Evolutionary conservation across 2,113 vertebrate species (phyloP).

Genomic region (Cheirogaleus medius): DNA sequence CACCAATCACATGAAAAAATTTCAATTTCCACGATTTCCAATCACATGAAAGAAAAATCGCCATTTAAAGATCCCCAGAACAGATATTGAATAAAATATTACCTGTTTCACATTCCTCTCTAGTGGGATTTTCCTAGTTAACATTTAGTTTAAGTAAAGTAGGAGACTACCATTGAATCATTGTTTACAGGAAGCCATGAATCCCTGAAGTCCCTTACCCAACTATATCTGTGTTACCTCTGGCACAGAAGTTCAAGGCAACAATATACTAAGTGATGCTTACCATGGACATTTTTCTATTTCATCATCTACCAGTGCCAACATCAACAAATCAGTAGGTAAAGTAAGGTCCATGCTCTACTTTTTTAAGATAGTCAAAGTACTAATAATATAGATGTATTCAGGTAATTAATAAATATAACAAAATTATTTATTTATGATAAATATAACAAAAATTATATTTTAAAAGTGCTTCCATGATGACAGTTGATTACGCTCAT

Average conservation of each 20-base stretch:
- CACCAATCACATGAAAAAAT: background rate
- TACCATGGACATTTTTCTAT: background rate
- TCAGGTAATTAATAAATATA: background rate
- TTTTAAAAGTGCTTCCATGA: background rate
- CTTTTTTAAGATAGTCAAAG: background rate
- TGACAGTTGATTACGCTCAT: background rate
- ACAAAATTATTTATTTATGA: no score
- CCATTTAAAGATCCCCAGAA: background rate
- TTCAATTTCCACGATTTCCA: background rate
- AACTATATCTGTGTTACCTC: background rate
- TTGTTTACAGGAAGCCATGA: background rate
- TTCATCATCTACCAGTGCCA: background rate
- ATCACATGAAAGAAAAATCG: background rate
- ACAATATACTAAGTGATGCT: background rate
- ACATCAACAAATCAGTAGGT: background rate
- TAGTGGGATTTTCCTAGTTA: background rate
- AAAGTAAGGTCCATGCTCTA: background rate
- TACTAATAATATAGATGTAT: background rate
- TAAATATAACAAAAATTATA: background rate
- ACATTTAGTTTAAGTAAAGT: background rate
- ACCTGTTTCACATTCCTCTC: background rate
- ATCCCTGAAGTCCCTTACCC: background rate
- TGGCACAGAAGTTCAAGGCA: background rate
- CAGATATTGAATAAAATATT: background rate
- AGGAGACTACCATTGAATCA: background rate